A percentile compares a stretch with the other conserved stretches of the same genome.
phyloP scores from a whole-genome alignment of 2,113 vertebrate genomes.

The Serilophus lunatus region DNA sequence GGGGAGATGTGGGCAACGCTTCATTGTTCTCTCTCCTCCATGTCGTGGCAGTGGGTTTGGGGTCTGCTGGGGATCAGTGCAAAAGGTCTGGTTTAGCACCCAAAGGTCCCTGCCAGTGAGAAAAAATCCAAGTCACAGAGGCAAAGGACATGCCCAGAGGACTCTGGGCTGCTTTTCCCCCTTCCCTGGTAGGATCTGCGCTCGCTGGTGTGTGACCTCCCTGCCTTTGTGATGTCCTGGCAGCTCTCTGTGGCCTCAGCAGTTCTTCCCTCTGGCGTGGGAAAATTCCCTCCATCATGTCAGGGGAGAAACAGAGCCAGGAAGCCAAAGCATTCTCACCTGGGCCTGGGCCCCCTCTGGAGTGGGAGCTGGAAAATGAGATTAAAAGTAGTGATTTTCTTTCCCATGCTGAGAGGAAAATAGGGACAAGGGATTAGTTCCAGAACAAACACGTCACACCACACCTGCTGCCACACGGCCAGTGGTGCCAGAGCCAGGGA shows the following conservation, averaged over 20 bases:
- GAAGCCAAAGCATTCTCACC: background rate
- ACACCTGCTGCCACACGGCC: background rate
- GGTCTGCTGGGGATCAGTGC: background rate
- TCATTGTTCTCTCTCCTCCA: background rate
- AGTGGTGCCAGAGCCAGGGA: background rate
- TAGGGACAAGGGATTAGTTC: constrained; percentile 37
- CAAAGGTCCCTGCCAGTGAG: background rate
- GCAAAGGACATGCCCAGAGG: rapidly evolving
- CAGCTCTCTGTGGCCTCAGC: background rate
- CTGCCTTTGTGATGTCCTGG: background rate
- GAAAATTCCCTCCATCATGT: background rate
- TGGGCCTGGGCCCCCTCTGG: background rate
- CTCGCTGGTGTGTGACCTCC: rapidly evolving
- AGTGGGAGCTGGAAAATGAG: constrained; percentile 21
- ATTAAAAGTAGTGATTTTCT: constrained; percentile 22
- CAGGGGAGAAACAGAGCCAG: background rate
- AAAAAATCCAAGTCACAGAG: background rate
- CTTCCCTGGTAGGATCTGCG: background rate
- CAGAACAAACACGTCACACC: rapidly evolving
- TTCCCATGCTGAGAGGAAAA: constrained; percentile 41
- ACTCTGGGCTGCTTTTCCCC: background rate
- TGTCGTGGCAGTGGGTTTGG: background rate
- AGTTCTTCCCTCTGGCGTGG: rapidly evolving
- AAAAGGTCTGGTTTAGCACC: background rate
- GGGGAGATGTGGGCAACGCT: too few relatives aligned